Base-by-base conservation (phyloP, 2,888 invertebrate species). In the Serrognathus titanus region DNA sequence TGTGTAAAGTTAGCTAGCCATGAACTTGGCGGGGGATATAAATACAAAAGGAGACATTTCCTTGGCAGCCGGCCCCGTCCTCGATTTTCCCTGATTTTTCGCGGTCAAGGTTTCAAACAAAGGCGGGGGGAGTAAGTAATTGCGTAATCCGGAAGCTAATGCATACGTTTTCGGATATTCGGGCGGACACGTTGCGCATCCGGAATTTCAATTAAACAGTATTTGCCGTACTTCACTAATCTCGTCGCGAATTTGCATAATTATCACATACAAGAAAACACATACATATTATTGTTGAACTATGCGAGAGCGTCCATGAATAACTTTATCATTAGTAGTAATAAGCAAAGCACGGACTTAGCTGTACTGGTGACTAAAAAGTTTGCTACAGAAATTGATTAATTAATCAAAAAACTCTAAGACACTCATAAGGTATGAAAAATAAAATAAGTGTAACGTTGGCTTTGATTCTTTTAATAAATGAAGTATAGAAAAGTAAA, bases 1-100 rank as follows among this genome's bases (percentile, higher is more conserved):
- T 57, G 52, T 53, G 35, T 48, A 57, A 57, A 57, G 57, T 57
- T 57, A 48, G 43, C 41, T 43, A 53, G 48, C 57, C 57, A 57
- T 57, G 57, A 57, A 57, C 57, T 57, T 57, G 57, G 52, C 51
- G 53, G 39, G 45, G 38, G 37, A 48, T 31, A 31, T 31, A 52
- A 43, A 43, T 43, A 43, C 3, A 43, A 43, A 43, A 12, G 43
- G 8, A 20, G 43, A 43, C 43, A n/a, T 43, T 43, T 43, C 43
- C 43, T 43, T 43, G 10, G 43, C 43, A 43, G 12, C 3, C 20
- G 20, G 20, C 20, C 9, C 43, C 3, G 20, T 48, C 13, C 37
- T 16, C 48, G 37, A 39, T 48, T 48, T 35, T 48, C 20, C 16
- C 12, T n/a, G 48, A 10, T 46, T 31, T 20, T 56, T 9, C 47